These are phyloP conservation scores for Heliornis fulica DNA, from an alignment of 2,113 vertebrate genomes.

Conservation along the genomic window DNA sequence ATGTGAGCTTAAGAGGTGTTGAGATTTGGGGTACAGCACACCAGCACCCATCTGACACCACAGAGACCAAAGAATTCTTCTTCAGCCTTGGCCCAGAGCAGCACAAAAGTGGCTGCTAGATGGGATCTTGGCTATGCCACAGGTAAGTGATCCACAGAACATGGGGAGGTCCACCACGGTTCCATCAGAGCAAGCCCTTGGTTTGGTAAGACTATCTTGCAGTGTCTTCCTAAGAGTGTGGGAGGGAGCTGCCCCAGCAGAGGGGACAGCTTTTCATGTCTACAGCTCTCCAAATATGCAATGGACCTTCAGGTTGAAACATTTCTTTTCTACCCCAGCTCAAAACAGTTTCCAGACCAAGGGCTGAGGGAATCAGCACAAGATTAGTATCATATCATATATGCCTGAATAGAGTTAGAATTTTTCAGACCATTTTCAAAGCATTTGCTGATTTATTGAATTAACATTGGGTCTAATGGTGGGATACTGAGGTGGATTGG, in stretches of 20 bases:
- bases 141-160: not conserved
- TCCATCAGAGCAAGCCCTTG: not conserved
- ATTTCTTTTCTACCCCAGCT: not conserved
- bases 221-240: not conserved
- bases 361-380: not conserved
- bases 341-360: not conserved
- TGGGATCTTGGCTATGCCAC: not conserved
- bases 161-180: accelerated
- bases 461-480: not conserved
- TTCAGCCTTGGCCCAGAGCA: not conserved
- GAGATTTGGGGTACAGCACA: not conserved
- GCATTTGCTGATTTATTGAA: not conserved
- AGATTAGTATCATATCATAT: not conserved
- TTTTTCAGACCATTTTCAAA: not conserved
- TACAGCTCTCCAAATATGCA: not conserved
- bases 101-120: not conserved
- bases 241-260: not conserved
- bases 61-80: not conserved
- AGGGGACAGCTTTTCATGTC: not conserved
- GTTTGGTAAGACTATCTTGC: not conserved
- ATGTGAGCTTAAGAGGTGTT: not conserved
- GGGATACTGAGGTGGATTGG: not conserved
- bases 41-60: not conserved
- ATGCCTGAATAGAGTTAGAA: not conserved
- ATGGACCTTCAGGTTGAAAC: not conserved